Evolutionary conservation across 2,888 invertebrate genomes (phyloP).

Genomic region (Eilema sororculum): DNA sequence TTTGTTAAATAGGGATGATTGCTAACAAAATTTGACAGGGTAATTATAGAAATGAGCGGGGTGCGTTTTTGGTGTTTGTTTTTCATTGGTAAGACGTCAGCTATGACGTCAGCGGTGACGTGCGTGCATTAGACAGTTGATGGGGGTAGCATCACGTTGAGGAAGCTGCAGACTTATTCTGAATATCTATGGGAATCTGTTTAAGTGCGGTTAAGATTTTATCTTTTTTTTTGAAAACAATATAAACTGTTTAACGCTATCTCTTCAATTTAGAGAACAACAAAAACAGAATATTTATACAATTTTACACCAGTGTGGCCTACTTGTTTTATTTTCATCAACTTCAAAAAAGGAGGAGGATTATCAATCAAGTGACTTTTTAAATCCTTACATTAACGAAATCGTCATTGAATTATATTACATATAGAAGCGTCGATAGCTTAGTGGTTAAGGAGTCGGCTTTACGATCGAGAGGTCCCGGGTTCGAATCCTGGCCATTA

Average conservation of each 20-base stretch:
- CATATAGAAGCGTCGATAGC: too few species aligned
- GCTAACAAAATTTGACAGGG: slow-evolving; percentile 50
- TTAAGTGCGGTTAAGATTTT: slow-evolving; percentile 9
- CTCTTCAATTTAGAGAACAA: too few species aligned
- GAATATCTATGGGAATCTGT: slow-evolving; percentile 16
- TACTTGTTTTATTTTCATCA: background rate
- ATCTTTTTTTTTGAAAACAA: background rate
- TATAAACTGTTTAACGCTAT: too few species aligned
- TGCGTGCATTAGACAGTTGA: slow-evolving; percentile 80
- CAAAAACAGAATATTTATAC: background rate
- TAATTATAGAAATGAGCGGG: slow-evolving; percentile 48
- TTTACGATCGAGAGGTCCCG: too few species aligned
- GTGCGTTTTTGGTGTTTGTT: slow-evolving; percentile 61
- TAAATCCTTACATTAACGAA: too few species aligned
- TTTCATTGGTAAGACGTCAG: slow-evolving; percentile 67
- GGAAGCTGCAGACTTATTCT: slow-evolving; percentile 46
- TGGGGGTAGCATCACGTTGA: slow-evolving; percentile 72
- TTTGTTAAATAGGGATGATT: slow-evolving; percentile 38
- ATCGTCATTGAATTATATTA: too few species aligned
- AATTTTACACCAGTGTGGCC: background rate
- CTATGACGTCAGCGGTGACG: slow-evolving; percentile 73
- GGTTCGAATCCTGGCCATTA: too few species aligned
- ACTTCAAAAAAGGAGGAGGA: too few species aligned
- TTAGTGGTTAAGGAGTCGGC: too few species aligned
- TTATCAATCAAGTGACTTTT: too few species aligned